Evolutionary conservation across 92 coral and sea anemone genomes (phyloP).

Genomic region (Anthopleura xanthogrammica): DNA sequence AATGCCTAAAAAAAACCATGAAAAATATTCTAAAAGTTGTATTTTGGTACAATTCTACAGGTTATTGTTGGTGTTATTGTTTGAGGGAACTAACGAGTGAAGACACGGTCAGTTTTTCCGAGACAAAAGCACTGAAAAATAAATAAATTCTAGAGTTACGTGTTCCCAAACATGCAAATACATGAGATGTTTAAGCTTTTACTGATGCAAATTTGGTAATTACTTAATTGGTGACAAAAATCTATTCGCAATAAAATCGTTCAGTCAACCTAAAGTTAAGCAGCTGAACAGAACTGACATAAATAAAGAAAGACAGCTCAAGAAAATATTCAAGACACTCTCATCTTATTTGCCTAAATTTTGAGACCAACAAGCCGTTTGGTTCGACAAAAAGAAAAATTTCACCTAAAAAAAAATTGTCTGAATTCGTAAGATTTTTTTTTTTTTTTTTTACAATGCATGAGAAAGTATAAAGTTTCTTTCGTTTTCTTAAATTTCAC

Average conservation of each 20-base stretch:
- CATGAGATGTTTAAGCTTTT: neutral
- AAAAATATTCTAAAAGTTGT: neutral
- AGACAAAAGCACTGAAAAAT: neutral
- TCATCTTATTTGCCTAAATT: neutral
- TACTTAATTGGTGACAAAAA: slow-evolving; percentile 9
- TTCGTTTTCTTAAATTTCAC: no score
- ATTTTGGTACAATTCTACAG: neutral
- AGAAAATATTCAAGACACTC: neutral
- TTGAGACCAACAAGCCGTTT: neutral
- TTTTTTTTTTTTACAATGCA: neutral
- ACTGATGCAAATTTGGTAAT: slow-evolving; percentile 2
- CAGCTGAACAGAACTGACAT: neutral
- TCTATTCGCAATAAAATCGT: neutral
- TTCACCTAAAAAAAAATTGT: neutral
- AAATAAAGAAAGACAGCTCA: neutral
- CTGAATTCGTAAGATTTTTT: neutral
- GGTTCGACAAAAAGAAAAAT: neutral
- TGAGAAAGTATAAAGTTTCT: no score
- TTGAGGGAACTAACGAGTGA: no score
- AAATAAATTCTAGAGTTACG: neutral
- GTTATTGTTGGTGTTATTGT: neutral
- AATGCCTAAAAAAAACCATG: neutral
- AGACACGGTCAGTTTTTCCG: no score
- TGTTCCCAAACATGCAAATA: neutral
- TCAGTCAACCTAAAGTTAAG: neutral